Evolutionary conservation across 2,888 invertebrate species (phyloP).

Genomic region (Mellilla xanthometata): DNA sequence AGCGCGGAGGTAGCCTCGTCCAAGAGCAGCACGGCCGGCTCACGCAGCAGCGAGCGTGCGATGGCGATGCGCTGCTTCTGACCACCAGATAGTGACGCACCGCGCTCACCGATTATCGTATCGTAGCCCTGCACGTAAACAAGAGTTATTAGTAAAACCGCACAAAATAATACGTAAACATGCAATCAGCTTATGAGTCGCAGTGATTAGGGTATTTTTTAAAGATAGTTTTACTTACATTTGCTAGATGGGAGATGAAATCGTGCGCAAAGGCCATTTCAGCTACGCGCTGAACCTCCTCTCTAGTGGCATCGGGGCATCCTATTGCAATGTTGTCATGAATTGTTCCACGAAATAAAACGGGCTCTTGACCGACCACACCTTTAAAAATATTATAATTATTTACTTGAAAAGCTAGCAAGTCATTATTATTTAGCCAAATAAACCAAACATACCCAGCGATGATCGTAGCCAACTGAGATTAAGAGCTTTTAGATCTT

Average conservation of each 20-base stretch:
- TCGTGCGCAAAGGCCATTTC: conserved; percentile 90
- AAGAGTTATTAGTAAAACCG: no score
- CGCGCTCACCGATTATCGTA: conserved; percentile 90
- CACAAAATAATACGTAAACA: no score
- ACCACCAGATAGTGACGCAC: conserved; percentile 91
- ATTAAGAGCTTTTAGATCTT: conserved; percentile 86
- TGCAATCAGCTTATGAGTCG: no score
- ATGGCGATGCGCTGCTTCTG: conserved; percentile 94
- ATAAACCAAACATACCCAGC: conserved; percentile 74
- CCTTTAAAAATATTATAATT: conserved; percentile 68
- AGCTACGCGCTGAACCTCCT: conserved; percentile 88
- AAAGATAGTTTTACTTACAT: no score
- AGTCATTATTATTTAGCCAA: no score
- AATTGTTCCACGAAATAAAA: conserved; percentile 91
- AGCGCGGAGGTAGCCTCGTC: conserved; percentile 94
- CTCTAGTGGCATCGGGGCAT: conserved; percentile 84
- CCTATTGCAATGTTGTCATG: conserved; percentile 88
- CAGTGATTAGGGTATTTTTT: no score
- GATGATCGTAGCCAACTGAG: conserved; percentile 89
- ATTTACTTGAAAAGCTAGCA: neutral
- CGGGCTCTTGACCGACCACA: conserved; percentile 94
- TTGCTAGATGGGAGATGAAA: conserved; percentile 87
- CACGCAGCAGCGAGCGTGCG: conserved; percentile 89
- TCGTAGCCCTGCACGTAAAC: conserved; percentile 88
- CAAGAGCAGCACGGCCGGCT: conserved; percentile 88